These are phyloP conservation scores for Centroberyx gerrardi DNA, from an alignment of 2,797 vertebrate genomes.

Conservation along the genomic window DNA sequence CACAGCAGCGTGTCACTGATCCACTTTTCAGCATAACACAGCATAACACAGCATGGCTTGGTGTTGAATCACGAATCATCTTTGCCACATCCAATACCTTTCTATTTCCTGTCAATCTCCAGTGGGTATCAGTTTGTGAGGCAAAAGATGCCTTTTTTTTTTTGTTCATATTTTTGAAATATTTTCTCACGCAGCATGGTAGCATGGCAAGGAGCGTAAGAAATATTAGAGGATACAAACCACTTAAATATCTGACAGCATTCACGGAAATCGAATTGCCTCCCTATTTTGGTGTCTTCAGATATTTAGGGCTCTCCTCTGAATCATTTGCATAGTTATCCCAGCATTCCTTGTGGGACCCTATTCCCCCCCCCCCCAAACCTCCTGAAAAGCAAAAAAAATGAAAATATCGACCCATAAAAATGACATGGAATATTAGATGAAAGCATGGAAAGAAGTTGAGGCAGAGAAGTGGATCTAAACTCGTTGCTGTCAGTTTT, in stretches of 20 bases:
- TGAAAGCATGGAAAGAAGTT: slow-evolving; percentile 46
- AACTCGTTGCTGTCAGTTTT: slow-evolving; percentile 35
- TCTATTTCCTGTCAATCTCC: too few relatives aligned
- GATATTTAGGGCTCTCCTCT: slow-evolving; percentile 1
- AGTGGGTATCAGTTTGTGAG: too few relatives aligned
- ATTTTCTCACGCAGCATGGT: too few relatives aligned
- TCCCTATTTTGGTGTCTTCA: not conserved
- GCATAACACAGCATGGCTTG: not conserved
- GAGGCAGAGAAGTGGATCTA: slow-evolving; percentile 22
- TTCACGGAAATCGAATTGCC: slow-evolving; percentile 46
- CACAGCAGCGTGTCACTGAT: slow-evolving; percentile 7
- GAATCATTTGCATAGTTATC: slow-evolving; percentile 55
- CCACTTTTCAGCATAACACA: slow-evolving; percentile 21
- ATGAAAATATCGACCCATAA: slow-evolving; percentile 19
- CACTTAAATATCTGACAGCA: too few relatives aligned
- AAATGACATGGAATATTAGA: slow-evolving; percentile 59
- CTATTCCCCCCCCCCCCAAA: slow-evolving; percentile 3
- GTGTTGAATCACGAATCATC: too few relatives aligned
- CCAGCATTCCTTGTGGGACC: slow-evolving; percentile 51
- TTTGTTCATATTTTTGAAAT: too few relatives aligned
- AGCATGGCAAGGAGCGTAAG: too few relatives aligned
- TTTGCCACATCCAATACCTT: too few relatives aligned
- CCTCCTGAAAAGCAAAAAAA: slow-evolving; percentile 13
- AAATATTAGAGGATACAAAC: too few relatives aligned
- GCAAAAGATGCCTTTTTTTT: too few relatives aligned